These are phyloP conservation scores for Pinna nobilis DNA, from an alignment of 1,140 invertebrate species.

Conservation along the genomic window DNA sequence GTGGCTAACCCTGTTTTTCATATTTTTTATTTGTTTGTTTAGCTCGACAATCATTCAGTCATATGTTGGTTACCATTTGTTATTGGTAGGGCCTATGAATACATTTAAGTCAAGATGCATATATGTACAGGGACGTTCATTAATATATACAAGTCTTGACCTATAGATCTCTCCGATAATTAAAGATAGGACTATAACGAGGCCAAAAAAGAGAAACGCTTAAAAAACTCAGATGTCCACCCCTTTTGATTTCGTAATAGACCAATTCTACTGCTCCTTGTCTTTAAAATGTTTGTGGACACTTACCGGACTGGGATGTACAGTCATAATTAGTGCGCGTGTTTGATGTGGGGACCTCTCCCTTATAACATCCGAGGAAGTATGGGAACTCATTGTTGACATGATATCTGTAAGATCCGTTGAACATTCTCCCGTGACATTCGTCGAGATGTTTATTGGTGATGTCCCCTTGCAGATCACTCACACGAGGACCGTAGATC, in stretches of 20 bases:
- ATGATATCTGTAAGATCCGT: slow-evolving; percentile 32
- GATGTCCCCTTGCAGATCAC: not conserved
- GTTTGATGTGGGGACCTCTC: not conserved
- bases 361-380: slow-evolving; percentile 16
- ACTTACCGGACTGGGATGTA: not conserved
- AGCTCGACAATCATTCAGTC: too few species aligned
- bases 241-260: too few species aligned
- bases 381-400: slow-evolving; percentile 30
- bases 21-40: too few species aligned
- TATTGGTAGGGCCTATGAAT: too few species aligned
- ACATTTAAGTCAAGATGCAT: not conserved
- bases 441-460: slow-evolving; percentile 27
- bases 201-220: not conserved
- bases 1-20: too few species aligned
- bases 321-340: not conserved
- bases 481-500: slow-evolving; percentile 31
- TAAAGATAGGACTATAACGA: too few species aligned
- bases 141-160: not conserved
- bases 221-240: not conserved
- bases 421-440: slow-evolving; percentile 31
- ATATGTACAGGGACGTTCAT: not conserved
- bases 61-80: too few species aligned
- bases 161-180: not conserved
- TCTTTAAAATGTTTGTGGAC: not conserved
- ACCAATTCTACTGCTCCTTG: not conserved